These are phyloP conservation scores for Dendrocopos noguchii DNA, from an alignment of 2,113 vertebrate species.

Conservation along the genomic window DNA sequence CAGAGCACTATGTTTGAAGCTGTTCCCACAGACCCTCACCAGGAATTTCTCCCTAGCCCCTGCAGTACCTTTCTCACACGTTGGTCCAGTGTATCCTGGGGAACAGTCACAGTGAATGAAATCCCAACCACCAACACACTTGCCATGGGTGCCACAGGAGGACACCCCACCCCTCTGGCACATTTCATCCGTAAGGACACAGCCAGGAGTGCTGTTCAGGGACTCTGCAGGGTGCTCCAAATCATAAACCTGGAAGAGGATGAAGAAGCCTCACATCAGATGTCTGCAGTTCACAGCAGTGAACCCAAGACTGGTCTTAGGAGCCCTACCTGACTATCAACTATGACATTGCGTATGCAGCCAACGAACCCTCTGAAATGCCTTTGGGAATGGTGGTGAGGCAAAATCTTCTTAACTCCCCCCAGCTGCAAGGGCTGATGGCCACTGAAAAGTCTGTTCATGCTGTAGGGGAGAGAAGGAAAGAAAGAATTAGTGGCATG, in stretches of 20 bases:
- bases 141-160: constrained; percentile 83
- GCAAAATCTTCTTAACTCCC: constrained; percentile 80
- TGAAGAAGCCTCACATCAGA: background rate
- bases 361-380: constrained; percentile 82
- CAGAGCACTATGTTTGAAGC: background rate
- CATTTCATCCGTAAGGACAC: constrained; percentile 78
- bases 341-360: constrained; percentile 84
- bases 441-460: constrained; percentile 79
- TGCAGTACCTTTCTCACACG: constrained; percentile 82
- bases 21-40: background rate
- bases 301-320: background rate
- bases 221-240: constrained; percentile 84
- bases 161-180: constrained; percentile 76
- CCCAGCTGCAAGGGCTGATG: constrained; percentile 88
- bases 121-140: constrained; percentile 84
- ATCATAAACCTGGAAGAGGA: constrained; percentile 81
- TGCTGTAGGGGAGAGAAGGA: background rate
- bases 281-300: background rate
- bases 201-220: constrained; percentile 82
- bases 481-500: background rate
- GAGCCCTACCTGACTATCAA: constrained; percentile 84
- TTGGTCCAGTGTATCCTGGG: constrained; percentile 81
- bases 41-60: background rate
- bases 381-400: constrained; percentile 36
- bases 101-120: constrained; percentile 87